Evolutionary conservation across 2,797 vertebrate genomes (phyloP), one percentile per base, ranked within the genome.

Genomic region (Eidolon dupreanum): DNA sequence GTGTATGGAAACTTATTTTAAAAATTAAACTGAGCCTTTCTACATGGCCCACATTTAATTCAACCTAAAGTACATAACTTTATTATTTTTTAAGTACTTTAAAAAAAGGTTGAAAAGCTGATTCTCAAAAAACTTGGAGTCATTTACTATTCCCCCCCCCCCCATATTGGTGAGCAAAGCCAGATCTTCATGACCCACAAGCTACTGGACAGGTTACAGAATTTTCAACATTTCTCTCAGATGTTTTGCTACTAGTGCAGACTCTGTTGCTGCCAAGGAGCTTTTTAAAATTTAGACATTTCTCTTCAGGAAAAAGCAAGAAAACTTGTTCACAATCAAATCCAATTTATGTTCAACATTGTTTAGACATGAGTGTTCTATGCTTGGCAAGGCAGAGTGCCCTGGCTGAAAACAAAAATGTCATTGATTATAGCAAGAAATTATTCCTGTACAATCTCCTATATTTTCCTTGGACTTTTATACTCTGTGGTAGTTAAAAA

Each of bases 1-100:
- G 53, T 70, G 96, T 90, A 16, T 15, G 71, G 77, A 95, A 96
- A 93, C 51, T 96, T 96, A 83, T 96, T 97, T 98, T 93, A 93
- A 96, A 96, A 97, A 97, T 81, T 82, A 84, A 97, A 94, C 33
- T 43, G 8, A 43, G 66, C 84, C 49, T 95, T 95, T 88, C 68
- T 19, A 43, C n/a, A 85, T 92, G 70, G 88, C 66, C 22, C 24
- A 90, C 43, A 84, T 94, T 41, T 86, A n/a, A 82, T 95, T 74
- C 61, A 68, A 74, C n/a, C 24, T 11, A 92, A 94, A 90, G 36
- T 79, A 26, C 5, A 84, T 94, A 68, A 36, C 31, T 81, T 92
- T 53, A 33, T 33, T 33, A 33, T 33, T 33, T 33, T 33, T 33
- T 33, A 33, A 33, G 33, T 33, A 33, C 6, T 41, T 41, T 41